These are phyloP conservation scores for Mercenaria mercenaria DNA, from an alignment of 1,140 invertebrate genomes.

Conservation along the genomic window DNA sequence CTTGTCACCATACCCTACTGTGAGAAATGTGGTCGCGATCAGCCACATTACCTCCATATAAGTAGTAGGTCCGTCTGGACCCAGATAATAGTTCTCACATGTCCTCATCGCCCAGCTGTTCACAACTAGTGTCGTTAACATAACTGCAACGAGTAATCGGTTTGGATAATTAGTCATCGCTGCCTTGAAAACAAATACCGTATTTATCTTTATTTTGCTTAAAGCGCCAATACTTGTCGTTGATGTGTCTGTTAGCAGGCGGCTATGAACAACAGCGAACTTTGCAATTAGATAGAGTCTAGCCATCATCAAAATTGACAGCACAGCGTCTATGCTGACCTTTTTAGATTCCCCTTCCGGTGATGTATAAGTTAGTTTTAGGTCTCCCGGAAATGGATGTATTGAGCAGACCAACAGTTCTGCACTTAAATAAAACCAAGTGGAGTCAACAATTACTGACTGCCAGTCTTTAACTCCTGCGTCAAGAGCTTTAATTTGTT, in stretches of 20 bases:
- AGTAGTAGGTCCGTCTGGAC: conserved; percentile 47
- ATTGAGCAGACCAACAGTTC: conserved; percentile 77
- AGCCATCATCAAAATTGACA: conserved; percentile 85
- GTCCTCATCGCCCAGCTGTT: conserved; percentile 82
- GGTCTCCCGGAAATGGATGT: conserved; percentile 80
- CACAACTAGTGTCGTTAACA: conserved; percentile 79
- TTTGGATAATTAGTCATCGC: conserved; percentile 82
- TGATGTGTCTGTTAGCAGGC: conserved; percentile 83
- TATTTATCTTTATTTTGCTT: conserved; percentile 84
- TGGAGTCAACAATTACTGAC: conserved; percentile 65
- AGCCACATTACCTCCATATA: conserved; percentile 84
- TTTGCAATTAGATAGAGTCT: conserved; percentile 80
- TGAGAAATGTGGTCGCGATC: conserved; percentile 85
- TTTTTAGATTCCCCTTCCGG: conserved; percentile 57
- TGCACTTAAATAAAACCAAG: conserved; percentile 52
- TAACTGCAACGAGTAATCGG: conserved; percentile 76
- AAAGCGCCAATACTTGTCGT: conserved; percentile 84
- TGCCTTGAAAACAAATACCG: conserved; percentile 83
- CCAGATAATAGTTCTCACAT: conserved; percentile 78
- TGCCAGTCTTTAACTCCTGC: conserved; percentile 76
- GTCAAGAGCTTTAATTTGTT: conserved; percentile 77
- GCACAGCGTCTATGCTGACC: conserved; percentile 82
- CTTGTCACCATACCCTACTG: conserved; percentile 85
- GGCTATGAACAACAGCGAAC: conserved; percentile 84
- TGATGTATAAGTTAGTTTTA: conserved; percentile 65